These are phyloP conservation scores for Willowsia nigromaculata DNA, from an alignment of 2,888 invertebrate genomes.

Conservation along the genomic window DNA sequence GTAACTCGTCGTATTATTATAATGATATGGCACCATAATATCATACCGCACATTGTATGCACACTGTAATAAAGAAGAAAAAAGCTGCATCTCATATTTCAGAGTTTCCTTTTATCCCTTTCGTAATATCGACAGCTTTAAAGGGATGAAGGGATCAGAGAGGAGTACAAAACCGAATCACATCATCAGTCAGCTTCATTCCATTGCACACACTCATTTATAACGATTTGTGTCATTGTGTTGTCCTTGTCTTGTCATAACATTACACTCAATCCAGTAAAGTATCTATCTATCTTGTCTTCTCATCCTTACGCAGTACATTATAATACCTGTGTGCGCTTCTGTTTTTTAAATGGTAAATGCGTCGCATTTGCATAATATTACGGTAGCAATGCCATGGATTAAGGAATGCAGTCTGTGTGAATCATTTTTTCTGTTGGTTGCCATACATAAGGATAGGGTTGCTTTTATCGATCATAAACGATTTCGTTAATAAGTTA, in stretches of 20 bases:
- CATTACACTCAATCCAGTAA: constrained; percentile 47
- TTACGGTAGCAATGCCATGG: neutral
- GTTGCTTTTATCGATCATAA: neutral
- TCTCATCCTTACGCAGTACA: neutral
- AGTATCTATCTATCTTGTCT: neutral
- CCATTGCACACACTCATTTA: constrained; percentile 45
- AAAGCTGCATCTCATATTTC: constrained; percentile 55
- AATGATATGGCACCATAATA: neutral
- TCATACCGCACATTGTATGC: neutral
- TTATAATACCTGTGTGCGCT: neutral
- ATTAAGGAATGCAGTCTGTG: neutral
- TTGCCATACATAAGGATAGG: neutral
- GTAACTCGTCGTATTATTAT: constrained; percentile 12
- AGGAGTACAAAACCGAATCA: neutral
- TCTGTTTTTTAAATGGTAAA: neutral
- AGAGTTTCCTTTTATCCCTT: constrained; percentile 42
- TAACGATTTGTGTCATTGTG: constrained; percentile 55
- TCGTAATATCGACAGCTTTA: constrained; percentile 58
- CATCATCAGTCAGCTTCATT: constrained; percentile 47
- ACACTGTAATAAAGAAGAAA: neutral
- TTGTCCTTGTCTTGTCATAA: constrained; percentile 64
- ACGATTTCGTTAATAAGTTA: too few species aligned
- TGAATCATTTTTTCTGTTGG: constrained; percentile 40
- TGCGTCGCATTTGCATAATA: constrained; percentile 14
- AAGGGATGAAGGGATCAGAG: constrained; percentile 43